Conservation (phyloP, 2,797 vertebrate species). For the Cichlasoma orientale region DNA sequence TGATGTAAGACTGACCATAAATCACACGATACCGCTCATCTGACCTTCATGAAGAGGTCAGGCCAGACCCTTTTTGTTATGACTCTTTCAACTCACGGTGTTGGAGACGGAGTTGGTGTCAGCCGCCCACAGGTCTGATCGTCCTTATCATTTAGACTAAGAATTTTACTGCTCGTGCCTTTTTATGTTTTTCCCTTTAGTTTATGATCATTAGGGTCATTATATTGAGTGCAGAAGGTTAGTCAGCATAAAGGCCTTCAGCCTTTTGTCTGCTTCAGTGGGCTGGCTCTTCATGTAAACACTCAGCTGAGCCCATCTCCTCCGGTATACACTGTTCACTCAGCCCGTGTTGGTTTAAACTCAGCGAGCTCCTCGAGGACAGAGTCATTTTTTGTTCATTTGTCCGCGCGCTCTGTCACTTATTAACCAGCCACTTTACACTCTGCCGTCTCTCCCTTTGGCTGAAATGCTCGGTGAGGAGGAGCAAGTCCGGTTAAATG, state of each 20-base stretch:
- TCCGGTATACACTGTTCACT: constrained; percentile 14
- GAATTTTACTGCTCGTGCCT: background rate
- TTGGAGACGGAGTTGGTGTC: background rate
- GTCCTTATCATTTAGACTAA: background rate
- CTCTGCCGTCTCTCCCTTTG: background rate
- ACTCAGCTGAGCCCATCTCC: constrained; percentile 42
- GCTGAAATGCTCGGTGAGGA: constrained; percentile 1
- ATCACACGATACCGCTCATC: constrained; percentile 41
- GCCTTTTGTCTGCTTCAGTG: constrained; percentile 15
- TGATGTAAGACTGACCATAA: constrained; percentile 44
- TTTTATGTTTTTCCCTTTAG: constrained; percentile 5
- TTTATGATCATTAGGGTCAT: constrained; percentile 20
- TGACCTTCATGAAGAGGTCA: constrained; percentile 56
- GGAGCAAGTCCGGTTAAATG: background rate
- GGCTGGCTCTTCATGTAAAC: constrained; percentile 49
- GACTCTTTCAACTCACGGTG: constrained; percentile 5
- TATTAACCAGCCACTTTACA: constrained; percentile 49
- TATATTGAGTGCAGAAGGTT: constrained; percentile 10
- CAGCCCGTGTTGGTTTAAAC: constrained; percentile 42
- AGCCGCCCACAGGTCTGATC: background rate
- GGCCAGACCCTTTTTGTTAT: constrained; percentile 10
- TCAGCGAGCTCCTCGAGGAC: constrained; percentile 49
- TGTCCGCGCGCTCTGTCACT: constrained; percentile 48
- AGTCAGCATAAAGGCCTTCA: constrained; percentile 7
- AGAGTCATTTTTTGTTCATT: constrained; percentile 58